Evolutionary conservation across 2,888 invertebrate genomes (phyloP).

Genomic region (Lepidonotus clava): DNA sequence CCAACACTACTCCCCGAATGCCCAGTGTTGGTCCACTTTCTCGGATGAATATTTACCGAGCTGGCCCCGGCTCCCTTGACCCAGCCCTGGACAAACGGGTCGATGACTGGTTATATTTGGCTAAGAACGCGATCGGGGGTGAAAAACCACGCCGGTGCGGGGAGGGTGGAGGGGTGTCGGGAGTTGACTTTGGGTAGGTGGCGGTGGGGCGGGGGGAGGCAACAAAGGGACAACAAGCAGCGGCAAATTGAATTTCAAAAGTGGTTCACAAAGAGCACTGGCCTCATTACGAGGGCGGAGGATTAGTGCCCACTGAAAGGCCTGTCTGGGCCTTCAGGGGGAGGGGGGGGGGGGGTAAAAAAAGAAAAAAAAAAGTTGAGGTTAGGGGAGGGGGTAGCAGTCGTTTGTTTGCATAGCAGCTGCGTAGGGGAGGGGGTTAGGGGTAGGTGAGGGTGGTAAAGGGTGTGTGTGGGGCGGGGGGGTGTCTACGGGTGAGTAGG

Average conservation of each 20-base stretch:
- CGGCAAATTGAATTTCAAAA: constrained; percentile 37
- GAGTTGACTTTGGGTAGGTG: not conserved
- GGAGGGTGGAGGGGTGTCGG: not conserved
- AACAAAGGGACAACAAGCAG: not conserved
- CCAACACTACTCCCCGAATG: too few species aligned
- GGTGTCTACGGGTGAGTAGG: not conserved
- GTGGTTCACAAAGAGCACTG: not conserved
- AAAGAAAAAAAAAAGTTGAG: not conserved
- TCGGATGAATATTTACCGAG: not conserved
- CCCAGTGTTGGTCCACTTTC: too few species aligned
- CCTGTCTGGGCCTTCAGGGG: not conserved
- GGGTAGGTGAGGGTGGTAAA: not conserved
- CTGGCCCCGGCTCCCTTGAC: not conserved
- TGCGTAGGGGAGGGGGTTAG: not conserved
- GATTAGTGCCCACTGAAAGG: not conserved
- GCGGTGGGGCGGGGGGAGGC: too few species aligned
- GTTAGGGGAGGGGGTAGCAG: not conserved
- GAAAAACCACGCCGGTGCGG: not conserved
- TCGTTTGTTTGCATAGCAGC: not conserved
- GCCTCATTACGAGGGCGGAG: not conserved
- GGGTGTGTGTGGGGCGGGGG: not conserved
- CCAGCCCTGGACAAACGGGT: not conserved
- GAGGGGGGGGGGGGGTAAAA: not conserved
- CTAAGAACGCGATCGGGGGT: constrained; percentile 1
- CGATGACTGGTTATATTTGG: constrained; percentile 19